Base-by-base conservation (phyloP, 2,888 invertebrate genomes). In the Elmis aenea region DNA sequence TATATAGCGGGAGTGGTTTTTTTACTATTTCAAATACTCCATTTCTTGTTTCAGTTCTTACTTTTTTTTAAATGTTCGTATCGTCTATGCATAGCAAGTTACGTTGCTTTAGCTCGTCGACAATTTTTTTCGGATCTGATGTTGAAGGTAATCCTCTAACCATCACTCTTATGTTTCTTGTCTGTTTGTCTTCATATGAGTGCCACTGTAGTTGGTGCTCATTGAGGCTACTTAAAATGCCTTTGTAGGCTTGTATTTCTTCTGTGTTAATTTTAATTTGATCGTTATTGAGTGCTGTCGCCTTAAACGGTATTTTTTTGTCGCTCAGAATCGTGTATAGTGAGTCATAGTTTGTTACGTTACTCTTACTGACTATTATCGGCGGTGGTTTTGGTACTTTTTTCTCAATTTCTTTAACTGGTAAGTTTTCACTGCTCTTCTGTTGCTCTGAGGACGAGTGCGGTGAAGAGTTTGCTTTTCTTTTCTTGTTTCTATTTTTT, bases 171-270 rank as follows among this genome's bases (percentile, higher is more conserved):
- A 27, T 34, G 2, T 16, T 20, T 22, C 15, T 26, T 2, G 21
- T 21, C n/a, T 34, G 27, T 23, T 34, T 34, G 13, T 34, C 34
- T 27, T 34, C 22, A 6, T 34, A 22, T 21, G 34, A 20, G 22
- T 34, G 26, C 32, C 25, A 24, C 24, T 23, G 26, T 10, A 34
- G 13, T 16, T 27, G n/a, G 12, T 33, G 16, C 11, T 21, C 33
- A 13, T 33, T 26, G 13, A 33, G 20, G 16, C 27, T 18, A 10
- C 14, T 12, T 12, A 12, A 5, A 13, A 26, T 12, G 13, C 3
- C 11, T 16, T 16, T 33, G 13, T 14, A 33, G n/a, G 9, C 33
- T 33, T 16, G 9, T 18, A n/a, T 13, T 16, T 33, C 26, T 18
- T 33, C 26, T 8, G 26, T 33, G 24, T 33, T 33, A 11, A 33